Conservation (phyloP, 2,888 invertebrate species). For the Brenthis daphne region DNA sequence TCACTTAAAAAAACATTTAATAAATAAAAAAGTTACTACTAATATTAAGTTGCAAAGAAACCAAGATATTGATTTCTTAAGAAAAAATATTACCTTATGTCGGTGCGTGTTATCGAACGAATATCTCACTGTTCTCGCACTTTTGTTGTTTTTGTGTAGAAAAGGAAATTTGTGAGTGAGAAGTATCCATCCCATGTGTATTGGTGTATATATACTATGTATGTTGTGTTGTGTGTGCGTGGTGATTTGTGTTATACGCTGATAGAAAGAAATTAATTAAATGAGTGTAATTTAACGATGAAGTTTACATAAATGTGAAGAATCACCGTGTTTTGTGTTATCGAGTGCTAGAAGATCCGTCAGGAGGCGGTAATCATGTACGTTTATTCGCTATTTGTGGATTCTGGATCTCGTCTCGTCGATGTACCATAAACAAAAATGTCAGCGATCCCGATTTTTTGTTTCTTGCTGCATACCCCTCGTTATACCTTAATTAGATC, state of each 20-base stretch:
- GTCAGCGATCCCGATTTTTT: slow-evolving; percentile 83
- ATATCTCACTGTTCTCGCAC: slow-evolving; percentile 50
- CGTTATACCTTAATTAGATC: slow-evolving; percentile 79
- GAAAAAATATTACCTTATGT: slow-evolving; percentile 17
- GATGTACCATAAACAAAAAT: slow-evolving; percentile 84
- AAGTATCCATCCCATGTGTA: slow-evolving; percentile 59
- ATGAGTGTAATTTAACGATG: slow-evolving; percentile 76
- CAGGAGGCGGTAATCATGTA: slow-evolving; percentile 81
- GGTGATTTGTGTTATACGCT: slow-evolving; percentile 83
- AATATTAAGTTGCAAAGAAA: not conserved
- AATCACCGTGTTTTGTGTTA: slow-evolving; percentile 77
- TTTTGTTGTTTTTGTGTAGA: slow-evolving; percentile 54
- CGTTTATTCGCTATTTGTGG: slow-evolving; percentile 81
- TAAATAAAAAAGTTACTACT: not conserved
- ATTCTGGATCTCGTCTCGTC: slow-evolving; percentile 76
- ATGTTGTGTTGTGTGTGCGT: slow-evolving; percentile 82
- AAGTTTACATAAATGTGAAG: slow-evolving; percentile 79
- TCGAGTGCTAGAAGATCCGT: slow-evolving; percentile 80
- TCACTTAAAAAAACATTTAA: not conserved
- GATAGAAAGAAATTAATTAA: slow-evolving; percentile 80
- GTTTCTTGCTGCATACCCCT: slow-evolving; percentile 79
- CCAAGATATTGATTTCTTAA: slow-evolving; percentile 4
- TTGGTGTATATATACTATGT: slow-evolving; percentile 62
- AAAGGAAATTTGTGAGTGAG: slow-evolving; percentile 52
- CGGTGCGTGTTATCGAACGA: slow-evolving; percentile 46